A percentile compares a stretch with the other conserved stretches of the same genome.
phyloP scores from a whole-genome alignment of 2,113 vertebrate genomes.

The Prochilodus magdalenae region DNA sequence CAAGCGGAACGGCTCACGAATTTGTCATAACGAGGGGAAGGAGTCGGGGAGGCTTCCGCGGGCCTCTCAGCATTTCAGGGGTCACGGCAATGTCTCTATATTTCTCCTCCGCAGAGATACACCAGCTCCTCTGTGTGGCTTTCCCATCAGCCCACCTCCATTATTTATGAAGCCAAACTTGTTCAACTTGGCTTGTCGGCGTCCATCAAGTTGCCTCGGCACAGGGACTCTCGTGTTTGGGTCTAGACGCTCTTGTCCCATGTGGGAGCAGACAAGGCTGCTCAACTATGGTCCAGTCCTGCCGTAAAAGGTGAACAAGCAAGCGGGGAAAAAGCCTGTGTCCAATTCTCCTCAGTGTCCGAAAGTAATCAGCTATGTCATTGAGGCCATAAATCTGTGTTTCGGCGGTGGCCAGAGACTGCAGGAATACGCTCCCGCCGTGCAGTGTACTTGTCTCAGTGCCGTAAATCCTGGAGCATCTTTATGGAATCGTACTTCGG shows the following conservation, averaged over 20 bases:
- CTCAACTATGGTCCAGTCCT: conserved; percentile 42
- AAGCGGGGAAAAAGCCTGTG: conserved; percentile 50
- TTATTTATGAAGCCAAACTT: conserved; percentile 56
- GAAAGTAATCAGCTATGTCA: conserved; percentile 76
- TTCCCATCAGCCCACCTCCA: conserved; percentile 64
- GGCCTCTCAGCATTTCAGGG: conserved; percentile 63
- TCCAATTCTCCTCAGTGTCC: conserved; percentile 73
- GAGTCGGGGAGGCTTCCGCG: conserved; percentile 38
- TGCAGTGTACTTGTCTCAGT: conserved; percentile 58
- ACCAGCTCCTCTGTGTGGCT: conserved; percentile 58
- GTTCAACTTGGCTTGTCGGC: conserved; percentile 35
- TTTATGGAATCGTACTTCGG: conserved; percentile 63
- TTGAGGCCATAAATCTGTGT: conserved; percentile 73
- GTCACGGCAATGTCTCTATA: conserved; percentile 63
- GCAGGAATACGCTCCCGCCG: conserved; percentile 61
- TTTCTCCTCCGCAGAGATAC: conserved; percentile 59
- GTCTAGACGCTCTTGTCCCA: conserved; percentile 19
- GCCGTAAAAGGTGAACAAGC: conserved; percentile 53
- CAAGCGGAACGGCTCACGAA: conserved; percentile 62
- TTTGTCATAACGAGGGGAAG: conserved; percentile 68
- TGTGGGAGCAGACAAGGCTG: conserved; percentile 17
- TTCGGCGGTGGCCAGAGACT: conserved; percentile 61
- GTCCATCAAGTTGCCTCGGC: conserved; percentile 21
- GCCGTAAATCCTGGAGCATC: conserved; percentile 71
- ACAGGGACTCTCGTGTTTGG: conserved; percentile 16